Conservation (phyloP, 2,888 invertebrate species). For the Abrostola tripartita region DNA sequence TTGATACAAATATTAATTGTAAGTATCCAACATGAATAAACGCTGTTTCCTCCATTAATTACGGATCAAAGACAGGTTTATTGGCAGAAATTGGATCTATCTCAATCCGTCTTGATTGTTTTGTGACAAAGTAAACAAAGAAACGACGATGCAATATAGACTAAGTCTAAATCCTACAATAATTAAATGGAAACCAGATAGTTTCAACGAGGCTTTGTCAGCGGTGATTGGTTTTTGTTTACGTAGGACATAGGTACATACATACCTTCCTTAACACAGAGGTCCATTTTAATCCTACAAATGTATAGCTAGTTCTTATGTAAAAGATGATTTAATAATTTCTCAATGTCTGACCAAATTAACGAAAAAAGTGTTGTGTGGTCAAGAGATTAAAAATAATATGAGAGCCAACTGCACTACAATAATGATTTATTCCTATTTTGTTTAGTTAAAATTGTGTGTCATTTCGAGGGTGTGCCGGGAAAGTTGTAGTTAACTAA, state of each 20-base stretch:
- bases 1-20: background rate
- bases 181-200: conserved; percentile 24
- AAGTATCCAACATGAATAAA: background rate
- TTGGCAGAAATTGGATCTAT: conserved; percentile 22
- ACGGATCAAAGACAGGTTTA: background rate
- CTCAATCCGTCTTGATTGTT: conserved; percentile 53
- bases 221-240: conserved; percentile 21
- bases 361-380: too few relatives aligned
- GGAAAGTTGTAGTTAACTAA: too few relatives aligned
- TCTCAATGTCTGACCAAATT: too few relatives aligned
- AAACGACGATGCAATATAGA: conserved; percentile 10
- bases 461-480: too few relatives aligned
- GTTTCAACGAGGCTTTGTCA: conserved; percentile 10
- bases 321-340: too few relatives aligned
- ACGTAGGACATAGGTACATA: background rate
- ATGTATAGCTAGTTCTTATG: too few relatives aligned
- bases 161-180: conserved; percentile 27
- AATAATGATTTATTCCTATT: too few relatives aligned
- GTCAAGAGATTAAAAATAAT: too few relatives aligned
- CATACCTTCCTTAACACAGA: too few relatives aligned
- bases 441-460: too few relatives aligned
- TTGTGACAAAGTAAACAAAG: conserved; percentile 35
- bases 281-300: too few relatives aligned
- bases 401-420: too few relatives aligned
- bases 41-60: background rate